phyloP scores from a whole-genome alignment of 2,888 invertebrate genomes.

The Nomada fabriciana region DNA sequence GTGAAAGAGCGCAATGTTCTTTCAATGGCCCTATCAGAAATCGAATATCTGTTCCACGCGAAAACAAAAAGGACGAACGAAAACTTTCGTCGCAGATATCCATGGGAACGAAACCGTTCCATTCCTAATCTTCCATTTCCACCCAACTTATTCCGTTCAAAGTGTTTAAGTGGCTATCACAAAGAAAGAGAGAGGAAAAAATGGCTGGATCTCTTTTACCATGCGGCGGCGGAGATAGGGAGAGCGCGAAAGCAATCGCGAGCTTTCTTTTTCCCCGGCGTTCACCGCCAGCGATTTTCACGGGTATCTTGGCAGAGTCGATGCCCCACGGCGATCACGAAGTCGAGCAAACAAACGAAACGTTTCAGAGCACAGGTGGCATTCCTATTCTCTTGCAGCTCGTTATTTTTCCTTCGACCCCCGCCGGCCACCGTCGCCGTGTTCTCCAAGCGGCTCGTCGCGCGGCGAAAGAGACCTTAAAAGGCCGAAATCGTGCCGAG shows the following conservation, averaged over 20 bases:
- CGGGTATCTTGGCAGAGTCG: slow-evolving; percentile 28
- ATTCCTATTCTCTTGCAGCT: slow-evolving; percentile 20
- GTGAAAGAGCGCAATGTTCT: no score
- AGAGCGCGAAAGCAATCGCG: slow-evolving; percentile 13
- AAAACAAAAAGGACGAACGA: no score
- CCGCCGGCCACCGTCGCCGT: neutral
- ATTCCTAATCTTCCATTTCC: slow-evolving; percentile 34
- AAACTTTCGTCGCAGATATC: no score
- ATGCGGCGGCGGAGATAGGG: neutral
- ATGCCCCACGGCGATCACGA: slow-evolving; percentile 28
- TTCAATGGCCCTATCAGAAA: no score
- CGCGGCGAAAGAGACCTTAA: slow-evolving; percentile 34
- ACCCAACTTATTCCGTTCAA: slow-evolving; percentile 13
- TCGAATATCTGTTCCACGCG: no score
- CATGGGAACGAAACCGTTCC: neutral
- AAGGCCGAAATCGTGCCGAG: slow-evolving; percentile 64
- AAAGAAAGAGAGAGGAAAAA: neutral
- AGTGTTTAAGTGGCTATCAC: slow-evolving; percentile 4
- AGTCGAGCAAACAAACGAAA: slow-evolving; percentile 54
- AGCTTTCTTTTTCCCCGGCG: neutral
- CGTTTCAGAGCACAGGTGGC: slow-evolving; percentile 22
- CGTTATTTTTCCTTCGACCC: slow-evolving; percentile 35
- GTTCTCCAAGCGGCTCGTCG: neutral
- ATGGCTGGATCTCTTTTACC: neutral
- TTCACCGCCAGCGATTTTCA: slow-evolving; percentile 41